Base-by-base conservation (phyloP, 1,140 invertebrate genomes). In the Temnothorax nylanderi region DNA sequence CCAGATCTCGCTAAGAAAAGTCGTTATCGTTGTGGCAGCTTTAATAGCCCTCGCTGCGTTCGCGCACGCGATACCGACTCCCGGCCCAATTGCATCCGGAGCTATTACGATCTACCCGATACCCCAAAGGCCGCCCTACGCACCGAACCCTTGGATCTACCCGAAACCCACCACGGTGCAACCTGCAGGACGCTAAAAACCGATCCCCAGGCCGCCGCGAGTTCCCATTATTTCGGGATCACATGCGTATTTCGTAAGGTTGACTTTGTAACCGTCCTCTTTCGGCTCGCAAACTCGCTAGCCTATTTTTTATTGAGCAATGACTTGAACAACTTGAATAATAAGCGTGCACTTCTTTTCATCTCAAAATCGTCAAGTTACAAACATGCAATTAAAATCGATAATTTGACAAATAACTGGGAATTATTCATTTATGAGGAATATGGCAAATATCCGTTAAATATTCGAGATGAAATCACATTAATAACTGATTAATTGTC, bases 61-160 rank as follows among this genome's bases (percentile, higher is more conserved):
- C 10, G 56, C 58, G 3, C 64, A 69, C n/a, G 72, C 77, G 2
- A 54, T 69, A 78, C 67, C 88, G 54, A 75, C 77, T n/a, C 72
- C 87, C 2, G 11, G 26, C 0, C 51, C 82, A 3, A 49, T 44
- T 10, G 71, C 89, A 64, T 71, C 89, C 16, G 90, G 92, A 32
- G 92, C 92, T 2, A 92, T 93, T 67, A 92, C 91, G 6, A 71
- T 49, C 1, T 93, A 92, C 54, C 91, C 91, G 13, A 91, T 91
- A 69, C 89, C 91, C 5, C 89, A 90, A 44, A 85, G 87, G 16
- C 90, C 91, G 10, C 56, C 60, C 10, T 93, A 93, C 6, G 87
- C 69, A 16, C 82, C 89, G 1, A 86, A 81, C 26, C 77, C 71
- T 49, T 87, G 85, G 65, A 34, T 87, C 34, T 93, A 93, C 37